Base-by-base conservation (phyloP, 2,113 vertebrate species). In the Perca schrenkii region DNA sequence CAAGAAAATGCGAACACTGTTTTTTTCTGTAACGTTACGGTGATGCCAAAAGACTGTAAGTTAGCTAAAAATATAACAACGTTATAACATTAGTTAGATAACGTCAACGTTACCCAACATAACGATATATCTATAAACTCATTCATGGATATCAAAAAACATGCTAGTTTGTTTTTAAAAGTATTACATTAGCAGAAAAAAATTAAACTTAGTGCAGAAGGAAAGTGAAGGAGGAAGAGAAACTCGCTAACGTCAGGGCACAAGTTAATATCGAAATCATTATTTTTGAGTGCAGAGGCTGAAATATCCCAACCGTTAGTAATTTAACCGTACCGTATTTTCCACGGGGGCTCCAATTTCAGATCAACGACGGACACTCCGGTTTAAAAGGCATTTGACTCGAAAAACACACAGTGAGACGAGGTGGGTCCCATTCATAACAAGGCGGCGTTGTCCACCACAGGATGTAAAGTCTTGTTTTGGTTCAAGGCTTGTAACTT, bases 401-500 rank as follows among this genome's bases (percentile, higher is more conserved):
- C 15, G 53, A 16, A 19, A 21, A 15, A 25, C 4, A 34, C 7
- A 47, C 63, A 8, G 11, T 3, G 28, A 78, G 36, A 11, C 0
- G 71, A 73, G 52, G 73, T 8, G 1, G 6, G 82, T 89, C 74
- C 82, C 91, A 87, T 86, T 92, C 86, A 91, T 87, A 57, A 28
- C 73, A 19, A 49, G 58, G 60, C 10, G 65, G 34, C 61, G 50
- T n/a, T 54, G 83, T 77, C 82, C 82, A n/a, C 60, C 40, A 0
- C 69, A 4, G 58, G 47, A 54, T 36, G 61, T 2, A 0, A 62
- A 89, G 76, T 68, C 72, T 69, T 86, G 84, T 89, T 92, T 74
- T 73, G 92, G 84, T 66, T 4, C 62, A 6, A 80, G 77, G 72
- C 74, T 80, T 68, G 81, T 73, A 93, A 93, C 92, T 91, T 92